phyloP scores from a whole-genome alignment of 1,140 invertebrate species.

The Drosophila ambigua region DNA sequence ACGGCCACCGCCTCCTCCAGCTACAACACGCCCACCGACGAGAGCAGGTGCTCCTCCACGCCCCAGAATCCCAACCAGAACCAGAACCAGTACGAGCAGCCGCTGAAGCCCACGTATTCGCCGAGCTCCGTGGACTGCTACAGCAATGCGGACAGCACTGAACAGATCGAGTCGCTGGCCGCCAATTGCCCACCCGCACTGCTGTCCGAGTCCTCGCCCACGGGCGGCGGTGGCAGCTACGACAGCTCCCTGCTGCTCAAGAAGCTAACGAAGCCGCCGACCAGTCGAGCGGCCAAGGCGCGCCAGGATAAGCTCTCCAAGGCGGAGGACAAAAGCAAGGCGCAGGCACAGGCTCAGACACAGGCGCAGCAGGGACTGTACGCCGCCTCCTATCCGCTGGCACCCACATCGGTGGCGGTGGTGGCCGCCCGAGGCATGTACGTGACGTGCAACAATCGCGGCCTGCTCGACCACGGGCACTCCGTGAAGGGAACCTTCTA shows the following conservation, averaged over 20 bases:
- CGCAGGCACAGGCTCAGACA: conserved; percentile 37
- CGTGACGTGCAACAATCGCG: conserved; percentile 92
- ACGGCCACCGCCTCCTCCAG: conserved; percentile 51
- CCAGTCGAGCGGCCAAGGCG: conserved; percentile 51
- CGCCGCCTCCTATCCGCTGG: conserved; percentile 65
- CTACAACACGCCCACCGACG: conserved; percentile 65
- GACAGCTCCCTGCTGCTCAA: conserved; percentile 67
- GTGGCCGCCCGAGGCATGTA: conserved; percentile 93
- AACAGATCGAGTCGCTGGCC: conserved; percentile 58
- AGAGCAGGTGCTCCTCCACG: conserved; percentile 70
- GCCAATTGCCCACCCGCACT: conserved; percentile 30
- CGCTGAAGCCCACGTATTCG: conserved; percentile 73
- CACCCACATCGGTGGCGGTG: conserved; percentile 83
- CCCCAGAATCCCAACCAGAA: conserved; percentile 40
- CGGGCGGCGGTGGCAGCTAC: conserved; percentile 30
- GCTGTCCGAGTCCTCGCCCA: conserved; percentile 51
- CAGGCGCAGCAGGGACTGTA: conserved; percentile 54
- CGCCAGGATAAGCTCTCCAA: conserved; percentile 61
- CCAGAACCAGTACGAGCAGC: conserved; percentile 67
- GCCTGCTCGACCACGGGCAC: conserved; percentile 90
- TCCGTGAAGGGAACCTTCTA: conserved; percentile 93
- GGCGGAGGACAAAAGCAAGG: conserved; percentile 60
- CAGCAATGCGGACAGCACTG: conserved; percentile 70
- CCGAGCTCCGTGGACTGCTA: conserved; percentile 75
- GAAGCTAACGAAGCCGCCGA: conserved; percentile 59